Evolutionary conservation across 2,888 invertebrate species (phyloP), one percentile per base, ranked within the genome.

Genomic region (Nebria salina): DNA sequence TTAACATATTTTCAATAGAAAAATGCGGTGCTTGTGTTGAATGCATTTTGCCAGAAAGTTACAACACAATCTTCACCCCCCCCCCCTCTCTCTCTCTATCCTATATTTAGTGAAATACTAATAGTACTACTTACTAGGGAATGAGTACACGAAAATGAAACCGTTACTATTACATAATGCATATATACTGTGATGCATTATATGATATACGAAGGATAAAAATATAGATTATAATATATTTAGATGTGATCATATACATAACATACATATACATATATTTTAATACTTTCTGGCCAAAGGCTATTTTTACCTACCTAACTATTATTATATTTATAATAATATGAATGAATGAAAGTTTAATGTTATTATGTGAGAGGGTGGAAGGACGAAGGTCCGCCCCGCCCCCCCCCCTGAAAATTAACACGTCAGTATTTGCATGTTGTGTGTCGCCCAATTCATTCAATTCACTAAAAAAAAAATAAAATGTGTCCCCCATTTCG

Each of bases 361-460:
- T 81, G 81, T 81, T 81, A 81, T 81, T 81, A 81, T 81, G 76
- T 54, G 85, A 70, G 70, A 75, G 84, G 85, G 76, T 41, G 82
- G 13, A 5, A 25, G 83, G 82, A 75, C 82, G 77, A 7, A 13
- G 8, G 83, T 83, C 82, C 82, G 75, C 85, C 87, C 89, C 90
- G 87, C 89, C 90, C 86, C 87, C 88, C 72, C 89, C 89, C 83
- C 87, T 34, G 4, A 73, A 73, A 42, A 54, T 68, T 81, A 81
- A 81, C 76, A 81, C 76, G 81, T 81, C 81, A 81, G 81, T 81
- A 81, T 81, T 81, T 81, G 81, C 81, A 81, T 81, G 81, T 81
- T 81, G 81, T 81, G 81, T 81, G 81, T 81, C 81, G 81, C 76
- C 81, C 75, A 70, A 80, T 68, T 68, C 75, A 80, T 80, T 74